A percentile compares a stretch with the other conserved stretches of the same genome.
phyloP scores from a whole-genome alignment of 2,888 invertebrate genomes.

The Andrena haemorrhoa region DNA sequence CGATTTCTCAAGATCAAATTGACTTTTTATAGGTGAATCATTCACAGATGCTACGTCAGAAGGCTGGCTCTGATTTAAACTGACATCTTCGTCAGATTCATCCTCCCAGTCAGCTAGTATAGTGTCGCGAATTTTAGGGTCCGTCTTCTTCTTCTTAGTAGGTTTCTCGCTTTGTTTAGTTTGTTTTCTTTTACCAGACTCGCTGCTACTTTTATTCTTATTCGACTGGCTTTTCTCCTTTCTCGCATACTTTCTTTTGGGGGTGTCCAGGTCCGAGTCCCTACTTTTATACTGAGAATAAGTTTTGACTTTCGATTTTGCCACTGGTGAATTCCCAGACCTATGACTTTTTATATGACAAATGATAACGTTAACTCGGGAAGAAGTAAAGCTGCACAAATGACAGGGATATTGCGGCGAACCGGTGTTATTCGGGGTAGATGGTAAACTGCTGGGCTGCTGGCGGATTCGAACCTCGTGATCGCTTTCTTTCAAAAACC shows the following conservation, averaged over 20 bases:
- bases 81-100: constrained; percentile 85
- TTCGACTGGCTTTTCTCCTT: constrained; percentile 82
- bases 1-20: constrained; percentile 34
- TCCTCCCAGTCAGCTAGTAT: constrained; percentile 93
- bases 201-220: constrained; percentile 81
- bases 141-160: constrained; percentile 86
- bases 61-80: constrained; percentile 69
- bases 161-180: constrained; percentile 78
- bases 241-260: constrained; percentile 84
- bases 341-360: constrained; percentile 91
- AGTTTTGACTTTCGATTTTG: constrained; percentile 74
- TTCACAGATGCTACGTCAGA: constrained; percentile 52
- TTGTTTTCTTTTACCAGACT: constrained; percentile 79
- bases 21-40: constrained; percentile 34
- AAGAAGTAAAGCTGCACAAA: constrained; percentile 88
- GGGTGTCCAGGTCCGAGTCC: constrained; percentile 66
- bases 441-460: constrained; percentile 84
- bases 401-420: constrained; percentile 87
- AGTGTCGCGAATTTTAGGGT: constrained; percentile 89
- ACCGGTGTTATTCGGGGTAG: constrained; percentile 73
- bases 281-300: constrained; percentile 71
- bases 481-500: constrained; percentile 85
- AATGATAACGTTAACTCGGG: constrained; percentile 90
- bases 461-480: constrained; percentile 89
- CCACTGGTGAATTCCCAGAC: constrained; percentile 82